phyloP scores from a whole-genome alignment of 2,113 vertebrate species.

The Scytalopus superciliaris region DNA sequence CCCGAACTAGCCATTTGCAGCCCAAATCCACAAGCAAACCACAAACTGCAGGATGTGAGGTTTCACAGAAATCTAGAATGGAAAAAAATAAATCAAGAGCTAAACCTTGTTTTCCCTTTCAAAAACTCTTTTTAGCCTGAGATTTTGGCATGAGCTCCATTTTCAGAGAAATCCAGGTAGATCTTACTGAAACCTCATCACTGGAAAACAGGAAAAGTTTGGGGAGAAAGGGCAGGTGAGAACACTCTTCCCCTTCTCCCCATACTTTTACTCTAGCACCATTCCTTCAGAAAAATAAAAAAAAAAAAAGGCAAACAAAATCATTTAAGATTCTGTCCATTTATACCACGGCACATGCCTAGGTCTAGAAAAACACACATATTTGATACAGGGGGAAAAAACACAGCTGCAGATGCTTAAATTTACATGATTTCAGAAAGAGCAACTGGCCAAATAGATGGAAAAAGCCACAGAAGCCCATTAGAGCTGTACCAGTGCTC shows the following conservation, averaged over 20 bases:
- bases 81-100: not conserved
- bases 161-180: not conserved
- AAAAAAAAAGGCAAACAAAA: not conserved
- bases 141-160: not conserved
- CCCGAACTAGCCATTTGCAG: not conserved
- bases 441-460: not conserved
- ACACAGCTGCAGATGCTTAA: not conserved
- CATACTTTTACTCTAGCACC: not conserved
- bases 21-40: not conserved
- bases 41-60: not conserved
- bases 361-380: accelerated
- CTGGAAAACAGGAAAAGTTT: not conserved
- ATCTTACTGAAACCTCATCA: not conserved
- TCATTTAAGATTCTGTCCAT: not conserved
- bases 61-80: not conserved
- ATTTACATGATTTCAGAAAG: not conserved
- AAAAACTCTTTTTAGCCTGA: not conserved
- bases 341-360: accelerated
- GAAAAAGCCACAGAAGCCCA: not conserved
- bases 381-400: not conserved
- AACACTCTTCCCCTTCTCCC: not conserved
- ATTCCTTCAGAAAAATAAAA: not conserved
- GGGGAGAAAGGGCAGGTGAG: not conserved
- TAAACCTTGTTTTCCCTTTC: not conserved
- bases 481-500: not conserved